Conservation (phyloP, 2,888 invertebrate species). For the Antitype chi region DNA sequence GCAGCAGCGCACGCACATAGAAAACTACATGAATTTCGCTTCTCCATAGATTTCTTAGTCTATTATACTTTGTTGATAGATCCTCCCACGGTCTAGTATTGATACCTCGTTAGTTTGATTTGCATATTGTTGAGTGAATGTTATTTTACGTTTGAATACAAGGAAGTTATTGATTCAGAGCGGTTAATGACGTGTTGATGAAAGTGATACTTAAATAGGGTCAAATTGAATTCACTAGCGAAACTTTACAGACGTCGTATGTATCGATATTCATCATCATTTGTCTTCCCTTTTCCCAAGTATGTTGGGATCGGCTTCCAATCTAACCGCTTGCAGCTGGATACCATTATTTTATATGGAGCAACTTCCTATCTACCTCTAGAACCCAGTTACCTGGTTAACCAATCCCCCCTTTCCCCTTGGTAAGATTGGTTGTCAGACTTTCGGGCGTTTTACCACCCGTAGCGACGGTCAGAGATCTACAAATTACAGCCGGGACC, state of each 20-base stretch:
- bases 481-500: neutral
- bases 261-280: neutral
- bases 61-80: conserved; percentile 46
- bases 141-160: conserved; percentile 29
- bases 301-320: too few relatives aligned
- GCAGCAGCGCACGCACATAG: too few relatives aligned
- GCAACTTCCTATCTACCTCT: neutral
- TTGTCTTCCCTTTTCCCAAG: too few relatives aligned
- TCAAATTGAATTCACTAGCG: neutral
- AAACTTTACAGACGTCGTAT: neutral
- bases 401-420: neutral
- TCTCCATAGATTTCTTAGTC: neutral
- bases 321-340: too few relatives aligned
- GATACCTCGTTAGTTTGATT: conserved; percentile 47
- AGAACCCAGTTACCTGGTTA: neutral
- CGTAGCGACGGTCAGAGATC: neutral
- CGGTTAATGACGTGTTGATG: conserved; percentile 12
- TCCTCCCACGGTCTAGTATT: conserved; percentile 56
- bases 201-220: conserved; percentile 4
- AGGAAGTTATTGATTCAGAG: conserved; percentile 24
- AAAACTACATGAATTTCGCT: neutral
- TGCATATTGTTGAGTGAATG: conserved; percentile 49
- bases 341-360: neutral
- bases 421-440: neutral
- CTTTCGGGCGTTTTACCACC: neutral